These are phyloP conservation scores for Sorex fumeus DNA, from an alignment of 2,113 vertebrate genomes.

Conservation along the genomic window DNA sequence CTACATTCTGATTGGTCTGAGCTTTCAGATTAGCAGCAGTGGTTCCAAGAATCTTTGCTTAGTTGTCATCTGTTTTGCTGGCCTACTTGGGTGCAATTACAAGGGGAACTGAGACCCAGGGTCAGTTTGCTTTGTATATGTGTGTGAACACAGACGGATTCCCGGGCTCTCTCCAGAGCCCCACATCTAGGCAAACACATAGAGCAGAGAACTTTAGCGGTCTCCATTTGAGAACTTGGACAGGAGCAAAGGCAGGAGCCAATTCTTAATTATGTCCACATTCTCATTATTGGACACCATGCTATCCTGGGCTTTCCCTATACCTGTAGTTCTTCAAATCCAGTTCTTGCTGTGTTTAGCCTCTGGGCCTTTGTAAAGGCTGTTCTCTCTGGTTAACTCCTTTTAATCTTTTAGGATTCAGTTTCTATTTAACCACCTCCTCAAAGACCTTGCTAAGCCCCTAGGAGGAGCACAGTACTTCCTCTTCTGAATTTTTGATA, in stretches of 20 bases:
- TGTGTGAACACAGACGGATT: fast-evolving
- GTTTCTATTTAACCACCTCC: constrained; percentile 42
- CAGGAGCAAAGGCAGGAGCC: background rate
- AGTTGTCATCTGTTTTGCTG: background rate
- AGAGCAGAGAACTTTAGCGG: background rate
- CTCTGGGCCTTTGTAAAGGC: background rate
- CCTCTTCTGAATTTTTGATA: constrained; percentile 28
- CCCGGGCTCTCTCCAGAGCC: background rate
- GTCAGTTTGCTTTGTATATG: background rate
- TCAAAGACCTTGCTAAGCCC: background rate
- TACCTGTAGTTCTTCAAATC: background rate
- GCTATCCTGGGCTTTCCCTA: background rate
- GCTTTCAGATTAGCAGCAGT: background rate
- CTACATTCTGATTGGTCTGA: background rate
- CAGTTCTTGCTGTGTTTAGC: constrained; percentile 23
- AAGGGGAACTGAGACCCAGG: background rate
- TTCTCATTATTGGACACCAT: background rate
- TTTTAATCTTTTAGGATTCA: constrained; percentile 55
- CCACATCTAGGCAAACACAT: background rate
- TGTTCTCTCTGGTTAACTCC: background rate
- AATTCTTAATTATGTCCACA: background rate
- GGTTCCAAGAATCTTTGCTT: background rate
- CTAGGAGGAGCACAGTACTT: background rate
- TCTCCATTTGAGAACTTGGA: constrained; percentile 2
- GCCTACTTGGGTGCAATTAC: background rate